These are phyloP conservation scores for Stigmatopora nigra DNA, from an alignment of 2,113 vertebrate species.

Conservation along the genomic window DNA sequence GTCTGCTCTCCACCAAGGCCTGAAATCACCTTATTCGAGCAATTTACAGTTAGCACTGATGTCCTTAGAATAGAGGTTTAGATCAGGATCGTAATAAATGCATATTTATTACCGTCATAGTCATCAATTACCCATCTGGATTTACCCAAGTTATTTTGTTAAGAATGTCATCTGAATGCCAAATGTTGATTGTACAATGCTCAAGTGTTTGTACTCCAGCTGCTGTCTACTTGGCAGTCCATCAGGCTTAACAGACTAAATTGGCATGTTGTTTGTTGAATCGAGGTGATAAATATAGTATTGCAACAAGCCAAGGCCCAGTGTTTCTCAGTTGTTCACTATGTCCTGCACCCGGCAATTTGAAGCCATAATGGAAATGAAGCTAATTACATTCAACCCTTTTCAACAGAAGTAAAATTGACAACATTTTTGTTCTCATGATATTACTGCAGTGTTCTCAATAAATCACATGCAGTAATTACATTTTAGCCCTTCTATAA, in stretches of 20 bases:
- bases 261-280: conserved; percentile 31
- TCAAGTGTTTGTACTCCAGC: conserved; percentile 40
- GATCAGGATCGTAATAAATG: conserved; percentile 13
- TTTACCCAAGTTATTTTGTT: conserved; percentile 34
- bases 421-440: not conserved
- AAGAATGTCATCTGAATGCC: conserved; percentile 37
- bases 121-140: conserved; percentile 51
- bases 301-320: conserved; percentile 29
- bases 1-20: conserved; percentile 19
- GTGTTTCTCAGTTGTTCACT: conserved; percentile 22
- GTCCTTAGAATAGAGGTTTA: conserved; percentile 20
- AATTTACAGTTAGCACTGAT: conserved; percentile 8
- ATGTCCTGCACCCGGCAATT: conserved; percentile 11
- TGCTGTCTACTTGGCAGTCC: conserved; percentile 50
- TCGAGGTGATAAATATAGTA: conserved; percentile 36
- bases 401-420: not conserved
- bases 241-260: conserved; percentile 38
- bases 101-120: conserved; percentile 16
- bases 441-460: not conserved
- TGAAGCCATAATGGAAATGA: conserved; percentile 13
- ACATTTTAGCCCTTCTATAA: not conserved
- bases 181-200: conserved; percentile 43
- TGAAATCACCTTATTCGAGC: conserved; percentile 31
- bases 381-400: conserved; percentile 16
- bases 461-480: not conserved